phyloP scores from a whole-genome alignment of 2,797 vertebrate species.

The Alosa sapidissima region DNA sequence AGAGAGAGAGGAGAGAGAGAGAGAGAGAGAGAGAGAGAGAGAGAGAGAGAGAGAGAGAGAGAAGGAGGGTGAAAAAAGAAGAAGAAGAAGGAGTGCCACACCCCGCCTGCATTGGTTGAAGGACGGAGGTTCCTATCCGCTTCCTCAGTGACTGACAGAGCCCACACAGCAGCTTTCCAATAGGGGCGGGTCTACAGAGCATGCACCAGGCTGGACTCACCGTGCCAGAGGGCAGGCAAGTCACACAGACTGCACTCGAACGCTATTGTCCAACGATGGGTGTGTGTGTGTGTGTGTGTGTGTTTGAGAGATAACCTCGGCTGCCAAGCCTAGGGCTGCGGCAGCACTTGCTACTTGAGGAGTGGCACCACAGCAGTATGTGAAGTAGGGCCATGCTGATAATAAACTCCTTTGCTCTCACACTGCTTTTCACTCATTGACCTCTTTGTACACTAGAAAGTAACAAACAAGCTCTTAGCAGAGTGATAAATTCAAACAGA shows the following conservation, averaged over 20 bases:
- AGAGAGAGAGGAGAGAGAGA: slow-evolving; percentile 1
- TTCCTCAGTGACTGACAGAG: background rate
- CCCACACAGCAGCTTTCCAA: slow-evolving; percentile 14
- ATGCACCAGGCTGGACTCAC: background rate
- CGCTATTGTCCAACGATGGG: background rate
- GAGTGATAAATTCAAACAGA: background rate
- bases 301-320: slow-evolving; percentile 9
- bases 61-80: background rate
- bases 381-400: background rate
- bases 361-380: background rate
- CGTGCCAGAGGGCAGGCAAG: slow-evolving; percentile 11
- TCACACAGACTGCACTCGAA: background rate
- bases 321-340: background rate
- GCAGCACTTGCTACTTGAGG: slow-evolving; percentile 9
- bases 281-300: background rate
- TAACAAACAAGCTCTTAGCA: no score
- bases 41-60: slow-evolving; percentile 16
- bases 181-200: background rate
- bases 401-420: background rate
- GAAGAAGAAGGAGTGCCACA: background rate
- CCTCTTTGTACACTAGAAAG: background rate
- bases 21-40: background rate
- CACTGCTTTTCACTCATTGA: background rate
- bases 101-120: background rate
- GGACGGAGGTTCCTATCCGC: background rate